These are phyloP conservation scores for Acrossocheilus fasciatus DNA, from an alignment of 2,797 vertebrate genomes.

Conservation along the genomic window DNA sequence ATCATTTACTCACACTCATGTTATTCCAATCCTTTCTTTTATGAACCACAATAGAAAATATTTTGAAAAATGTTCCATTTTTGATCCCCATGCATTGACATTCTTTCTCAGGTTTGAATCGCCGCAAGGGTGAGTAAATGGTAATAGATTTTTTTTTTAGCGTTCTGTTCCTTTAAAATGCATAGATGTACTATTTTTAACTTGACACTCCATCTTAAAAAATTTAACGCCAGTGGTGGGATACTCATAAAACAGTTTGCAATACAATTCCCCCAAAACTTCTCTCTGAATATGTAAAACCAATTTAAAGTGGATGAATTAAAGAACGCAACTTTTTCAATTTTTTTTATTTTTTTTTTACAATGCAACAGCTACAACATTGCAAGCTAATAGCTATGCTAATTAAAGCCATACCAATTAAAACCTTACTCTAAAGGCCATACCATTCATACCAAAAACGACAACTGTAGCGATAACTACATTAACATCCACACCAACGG, in stretches of 20 bases:
- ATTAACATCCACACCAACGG: not conserved
- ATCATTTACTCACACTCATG: not conserved
- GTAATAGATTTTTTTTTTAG: not conserved
- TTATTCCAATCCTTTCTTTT: not conserved
- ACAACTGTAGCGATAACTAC: not conserved
- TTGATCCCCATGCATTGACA: not conserved
- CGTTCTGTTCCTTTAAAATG: not conserved
- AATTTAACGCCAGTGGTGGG: not conserved
- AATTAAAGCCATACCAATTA: not conserved
- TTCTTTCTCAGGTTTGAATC: not conserved
- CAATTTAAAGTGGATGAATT: not conserved
- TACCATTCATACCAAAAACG: not conserved
- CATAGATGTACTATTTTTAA: not conserved
- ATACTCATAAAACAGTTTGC: not conserved
- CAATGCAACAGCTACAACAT: too few species aligned
- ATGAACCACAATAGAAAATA: not conserved
- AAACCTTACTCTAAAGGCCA: not conserved
- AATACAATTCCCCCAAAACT: too few species aligned
- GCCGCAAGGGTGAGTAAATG: not conserved
- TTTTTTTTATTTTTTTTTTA: too few species aligned
- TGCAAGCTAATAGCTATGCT: too few species aligned
- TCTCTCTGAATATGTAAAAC: not conserved
- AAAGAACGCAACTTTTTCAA: not conserved
- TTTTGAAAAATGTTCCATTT: fast-evolving
- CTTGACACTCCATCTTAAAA: not conserved